Base-by-base conservation (phyloP, 1,140 invertebrate species). In the Parasteatoda tepidariorum region DNA sequence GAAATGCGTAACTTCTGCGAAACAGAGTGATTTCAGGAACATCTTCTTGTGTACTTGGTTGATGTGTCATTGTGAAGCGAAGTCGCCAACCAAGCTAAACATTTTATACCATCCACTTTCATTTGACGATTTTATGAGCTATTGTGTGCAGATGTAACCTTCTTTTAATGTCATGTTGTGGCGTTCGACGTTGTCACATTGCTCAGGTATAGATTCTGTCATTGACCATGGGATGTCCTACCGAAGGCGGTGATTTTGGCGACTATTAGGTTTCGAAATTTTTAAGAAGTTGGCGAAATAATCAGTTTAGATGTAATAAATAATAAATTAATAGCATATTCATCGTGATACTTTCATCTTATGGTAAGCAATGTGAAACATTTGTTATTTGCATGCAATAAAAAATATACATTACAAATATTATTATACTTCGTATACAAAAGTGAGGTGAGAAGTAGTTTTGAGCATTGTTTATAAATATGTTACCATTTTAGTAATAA, bases 61-160 rank as follows among this genome's bases (percentile, higher is more conserved):
- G 33, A 22, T 54, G 18, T 33, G 5, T 38, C 70, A 73, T 73
- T 55, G 48, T 55, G 11, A 57, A 48, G 22, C 26, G 34, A 38
- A 26, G 30, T 30, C 41, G 59, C 34, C 5, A 28, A 24, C 9
- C 61, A 31, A 15, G 18, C 9, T 2, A 5, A 31, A n/a, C 9
- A 64, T 64, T 64, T 64, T n/a, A 64, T 64, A 30, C 26, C n/a
- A 64, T 30, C 61, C 26, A 30, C 61, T 30, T n/a, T 31, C 28
- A 30, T 31, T 3, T 15, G 24, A 31, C 31, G 6, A 26, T 26
- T 76, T 76, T 31, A 76, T 76, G 34, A 6, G 34, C 74, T 31
- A 76, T 76, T 76, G 74, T 76, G 74, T 76, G 74, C 31, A 76
- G 59, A 76, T 76, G 59, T 75, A 62, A 64, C 26, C 31, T 76